Evolutionary conservation across 2,888 invertebrate genomes (phyloP).

Genomic region (Theretra japonica): DNA sequence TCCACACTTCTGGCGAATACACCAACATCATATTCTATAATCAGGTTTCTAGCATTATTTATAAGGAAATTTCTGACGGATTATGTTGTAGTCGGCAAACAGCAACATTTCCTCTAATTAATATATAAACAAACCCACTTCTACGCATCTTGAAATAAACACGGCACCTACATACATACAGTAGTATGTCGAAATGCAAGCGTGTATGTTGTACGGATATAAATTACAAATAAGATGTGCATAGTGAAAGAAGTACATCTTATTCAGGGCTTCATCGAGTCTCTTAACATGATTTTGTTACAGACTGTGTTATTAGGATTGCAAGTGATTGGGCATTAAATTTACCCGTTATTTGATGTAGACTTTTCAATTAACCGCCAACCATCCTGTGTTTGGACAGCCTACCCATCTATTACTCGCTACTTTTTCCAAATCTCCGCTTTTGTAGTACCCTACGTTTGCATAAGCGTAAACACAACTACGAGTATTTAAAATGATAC

Average conservation of each 20-base stretch:
- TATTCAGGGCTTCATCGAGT: slow-evolving; percentile 6
- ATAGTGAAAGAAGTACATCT: not conserved
- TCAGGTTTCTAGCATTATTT: slow-evolving; percentile 7
- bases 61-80: slow-evolving; percentile 20
- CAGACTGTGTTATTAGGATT: not conserved
- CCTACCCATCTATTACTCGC: too few species aligned
- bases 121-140: slow-evolving; percentile 32
- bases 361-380: too few species aligned
- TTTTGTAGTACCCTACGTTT: too few species aligned
- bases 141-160: slow-evolving; percentile 31
- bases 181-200: slow-evolving; percentile 29
- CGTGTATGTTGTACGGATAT: slow-evolving; percentile 33
- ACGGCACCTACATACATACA: slow-evolving; percentile 25
- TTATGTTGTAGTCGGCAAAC: slow-evolving; percentile 18
- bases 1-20: not conserved
- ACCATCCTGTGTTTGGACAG: too few species aligned
- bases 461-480: too few species aligned
- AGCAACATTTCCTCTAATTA: slow-evolving; percentile 27
- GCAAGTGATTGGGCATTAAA: too few species aligned
- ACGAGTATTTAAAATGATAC: too few species aligned
- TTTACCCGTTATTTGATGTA: too few species aligned
- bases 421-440: too few species aligned
- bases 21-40: not conserved
- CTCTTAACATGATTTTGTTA: too few species aligned
- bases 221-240: slow-evolving; percentile 33